Percentiles rank a stretch among this genome's conserved stretches.
Evolutionary conservation across 2,888 invertebrate species (phyloP).

Genomic region (Phasia obesa): DNA sequence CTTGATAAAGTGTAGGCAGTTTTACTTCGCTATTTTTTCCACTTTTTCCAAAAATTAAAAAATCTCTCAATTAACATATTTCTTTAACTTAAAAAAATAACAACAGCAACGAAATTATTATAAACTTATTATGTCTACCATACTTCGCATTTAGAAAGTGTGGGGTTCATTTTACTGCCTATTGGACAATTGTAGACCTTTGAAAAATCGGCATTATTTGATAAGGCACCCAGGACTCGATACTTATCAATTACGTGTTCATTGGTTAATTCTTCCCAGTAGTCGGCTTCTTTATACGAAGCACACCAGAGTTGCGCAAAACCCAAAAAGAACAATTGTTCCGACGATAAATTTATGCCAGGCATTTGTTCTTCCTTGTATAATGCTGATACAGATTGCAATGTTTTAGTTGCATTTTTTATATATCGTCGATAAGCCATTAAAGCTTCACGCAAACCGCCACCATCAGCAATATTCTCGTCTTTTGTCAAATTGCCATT

Average conservation of each 20-base stretch:
- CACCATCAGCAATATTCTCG: slow-evolving; percentile 80
- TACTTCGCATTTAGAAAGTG: too few species aligned
- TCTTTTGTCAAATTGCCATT: slow-evolving; percentile 77
- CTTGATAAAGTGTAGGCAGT: too few species aligned
- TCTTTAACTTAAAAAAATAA: too few species aligned
- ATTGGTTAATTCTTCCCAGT: slow-evolving; percentile 77
- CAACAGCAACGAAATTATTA: too few species aligned
- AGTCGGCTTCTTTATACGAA: slow-evolving; percentile 77
- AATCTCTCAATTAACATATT: too few species aligned
- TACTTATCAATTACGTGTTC: slow-evolving; percentile 79
- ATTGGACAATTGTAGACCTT: slow-evolving; percentile 75
- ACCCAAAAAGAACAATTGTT: slow-evolving; percentile 79
- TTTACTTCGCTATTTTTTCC: too few species aligned
- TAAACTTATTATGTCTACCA: too few species aligned
- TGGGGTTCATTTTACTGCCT: slow-evolving; percentile 78
- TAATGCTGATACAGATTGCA: slow-evolving; percentile 9
- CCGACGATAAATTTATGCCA: slow-evolving; percentile 77
- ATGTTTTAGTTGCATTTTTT: slow-evolving; percentile 71
- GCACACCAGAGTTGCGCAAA: slow-evolving; percentile 80
- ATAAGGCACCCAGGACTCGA: slow-evolving; percentile 78
- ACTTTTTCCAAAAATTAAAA: too few species aligned
- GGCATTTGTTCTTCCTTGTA: slow-evolving; percentile 77
- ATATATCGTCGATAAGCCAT: slow-evolving; percentile 76
- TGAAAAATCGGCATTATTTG: slow-evolving; percentile 78
- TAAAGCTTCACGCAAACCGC: slow-evolving; percentile 76